Base-by-base conservation (phyloP, 2,797 vertebrate genomes). In the Coluber constrictor region DNA sequence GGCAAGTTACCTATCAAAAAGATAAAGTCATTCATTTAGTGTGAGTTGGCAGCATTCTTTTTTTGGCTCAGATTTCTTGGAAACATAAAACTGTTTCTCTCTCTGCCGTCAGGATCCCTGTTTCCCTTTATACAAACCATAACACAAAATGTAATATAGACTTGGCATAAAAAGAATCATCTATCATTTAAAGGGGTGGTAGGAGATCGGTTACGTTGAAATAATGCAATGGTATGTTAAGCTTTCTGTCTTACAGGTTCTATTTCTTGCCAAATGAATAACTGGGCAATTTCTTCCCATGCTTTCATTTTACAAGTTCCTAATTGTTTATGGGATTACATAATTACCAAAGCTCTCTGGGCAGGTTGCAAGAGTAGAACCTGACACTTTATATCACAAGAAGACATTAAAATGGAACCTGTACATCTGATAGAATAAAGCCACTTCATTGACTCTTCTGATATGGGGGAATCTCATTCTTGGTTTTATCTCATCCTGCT, bases 1-100 rank as follows among this genome's bases (percentile, higher is more conserved):
- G 99, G 96, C 99, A 99, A 95, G 99, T 99, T 92, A 99, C 99
- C 99, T 99, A 43, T 15, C 89, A 94, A 96, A 95, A 96, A 96
- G 97, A 94, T 88, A 97, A 92, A 98, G 95, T 93, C 89, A 95
- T 90, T 91, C 2, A 9, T 89, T 94, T 66, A 90, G 0, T 94
- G 95, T 94, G 88, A 94, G 94, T 92, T 95, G 18, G 90, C 61
- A 90, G 5, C 56, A 1, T 87, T 90, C 90, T 63, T 92, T 63
- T 59, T 0, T 90, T 18, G 89, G 87, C 74, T 93, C 37, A 66
- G 57, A 55, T 92, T 92, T 86, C 51, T 55, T 90, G 57, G 59
- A 57, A 92, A 91, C 66, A 91, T 63, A 55, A 93, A 27, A 63
- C 70, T 32, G n/a, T 56, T 90, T 94, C 56, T 54, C 86, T 90